Evolutionary conservation across 2,888 invertebrate genomes (phyloP).

Genomic region (Epirrita christyi): DNA sequence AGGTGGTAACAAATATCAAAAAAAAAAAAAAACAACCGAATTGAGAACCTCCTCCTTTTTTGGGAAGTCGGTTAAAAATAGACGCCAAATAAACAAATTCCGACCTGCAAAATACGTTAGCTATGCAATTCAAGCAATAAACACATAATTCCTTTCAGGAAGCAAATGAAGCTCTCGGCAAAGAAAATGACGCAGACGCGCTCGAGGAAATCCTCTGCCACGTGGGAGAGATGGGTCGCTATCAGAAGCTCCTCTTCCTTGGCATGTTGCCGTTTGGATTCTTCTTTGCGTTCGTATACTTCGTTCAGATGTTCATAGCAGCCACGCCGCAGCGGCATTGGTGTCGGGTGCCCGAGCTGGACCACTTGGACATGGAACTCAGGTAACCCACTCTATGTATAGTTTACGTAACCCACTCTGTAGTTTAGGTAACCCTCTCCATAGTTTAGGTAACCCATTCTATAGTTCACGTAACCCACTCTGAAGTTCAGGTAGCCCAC

Average conservation of each 20-base stretch:
- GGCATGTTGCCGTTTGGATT: constrained; percentile 72
- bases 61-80: too few relatives aligned
- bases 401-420: constrained; percentile 13
- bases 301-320: constrained; percentile 75
- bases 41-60: too few relatives aligned
- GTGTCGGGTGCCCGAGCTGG: constrained; percentile 69
- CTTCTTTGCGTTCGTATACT: constrained; percentile 72
- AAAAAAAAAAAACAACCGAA: too few relatives aligned
- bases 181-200: constrained; percentile 41
- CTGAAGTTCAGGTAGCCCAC: too few relatives aligned
- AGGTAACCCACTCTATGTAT: constrained; percentile 57
- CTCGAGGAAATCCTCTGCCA: constrained; percentile 66
- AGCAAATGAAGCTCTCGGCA: constrained; percentile 51
- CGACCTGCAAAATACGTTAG: too few relatives aligned
- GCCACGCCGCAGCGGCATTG: constrained; percentile 71
- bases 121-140: not conserved
- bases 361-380: constrained; percentile 56
- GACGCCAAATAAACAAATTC: too few relatives aligned
- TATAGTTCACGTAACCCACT: too few relatives aligned
- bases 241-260: constrained; percentile 68
- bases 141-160: constrained; percentile 38
- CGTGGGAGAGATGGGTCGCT: constrained; percentile 70
- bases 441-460: too few relatives aligned
- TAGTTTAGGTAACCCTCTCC: constrained; percentile 56
- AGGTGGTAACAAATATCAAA: too few relatives aligned